phyloP scores from a whole-genome alignment of 1,140 invertebrate species.

The Adelges cooleyi region DNA sequence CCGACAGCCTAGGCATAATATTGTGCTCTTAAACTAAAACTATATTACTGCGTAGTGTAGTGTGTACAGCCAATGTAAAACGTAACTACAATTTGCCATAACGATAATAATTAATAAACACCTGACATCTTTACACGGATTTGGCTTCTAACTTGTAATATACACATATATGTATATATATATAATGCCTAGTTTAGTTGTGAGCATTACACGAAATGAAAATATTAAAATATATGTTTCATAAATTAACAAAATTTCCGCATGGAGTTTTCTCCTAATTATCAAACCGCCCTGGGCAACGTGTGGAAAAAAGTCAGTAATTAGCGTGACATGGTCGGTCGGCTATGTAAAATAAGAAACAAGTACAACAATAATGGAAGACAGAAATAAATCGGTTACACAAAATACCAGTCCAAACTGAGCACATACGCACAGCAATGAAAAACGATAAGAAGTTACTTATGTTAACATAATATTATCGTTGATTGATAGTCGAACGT shows the following conservation, averaged over 20 bases:
- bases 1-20: too few relatives aligned
- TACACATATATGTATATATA: too few relatives aligned
- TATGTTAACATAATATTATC: constrained; percentile 9
- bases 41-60: too few relatives aligned
- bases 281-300: background rate
- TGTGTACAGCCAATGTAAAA: too few relatives aligned
- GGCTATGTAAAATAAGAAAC: background rate
- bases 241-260: constrained; percentile 8
- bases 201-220: too few relatives aligned
- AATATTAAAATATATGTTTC: background rate
- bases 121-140: too few relatives aligned
- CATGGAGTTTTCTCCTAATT: background rate
- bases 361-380: background rate
- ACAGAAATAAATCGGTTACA: constrained; percentile 17
- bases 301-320: background rate
- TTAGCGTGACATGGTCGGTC: constrained; percentile 3
- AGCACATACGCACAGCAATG: background rate
- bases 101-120: too few relatives aligned
- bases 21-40: too few relatives aligned
- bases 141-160: too few relatives aligned
- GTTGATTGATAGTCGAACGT: constrained; percentile 10
- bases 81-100: too few relatives aligned
- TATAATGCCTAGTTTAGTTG: too few relatives aligned
- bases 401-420: background rate
- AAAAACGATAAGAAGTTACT: constrained; percentile 21